These are phyloP conservation scores for Brachionus rubens DNA, from an alignment of 1,140 invertebrate genomes.

Conservation along the genomic window DNA sequence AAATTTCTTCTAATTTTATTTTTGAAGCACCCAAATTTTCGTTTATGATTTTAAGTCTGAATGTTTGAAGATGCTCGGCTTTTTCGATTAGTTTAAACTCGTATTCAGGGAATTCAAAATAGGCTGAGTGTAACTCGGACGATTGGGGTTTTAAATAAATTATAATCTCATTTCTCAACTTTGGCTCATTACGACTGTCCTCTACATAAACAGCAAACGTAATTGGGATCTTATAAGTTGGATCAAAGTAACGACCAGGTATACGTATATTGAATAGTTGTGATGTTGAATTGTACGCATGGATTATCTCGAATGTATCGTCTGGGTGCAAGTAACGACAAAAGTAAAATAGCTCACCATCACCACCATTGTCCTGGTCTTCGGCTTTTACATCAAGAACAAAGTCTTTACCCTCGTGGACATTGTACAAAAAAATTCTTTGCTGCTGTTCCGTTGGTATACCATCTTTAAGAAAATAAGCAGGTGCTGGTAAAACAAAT, in stretches of 20 bases:
- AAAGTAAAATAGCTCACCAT: slow-evolving; percentile 16
- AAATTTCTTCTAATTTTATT: slow-evolving; percentile 6
- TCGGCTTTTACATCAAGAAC: slow-evolving; percentile 20
- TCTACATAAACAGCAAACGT: slow-evolving; percentile 4
- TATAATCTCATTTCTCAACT: slow-evolving; percentile 5
- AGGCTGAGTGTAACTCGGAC: not conserved
- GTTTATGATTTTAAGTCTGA: slow-evolving; percentile 26
- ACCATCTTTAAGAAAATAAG: slow-evolving; percentile 42
- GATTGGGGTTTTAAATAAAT: slow-evolving; percentile 34
- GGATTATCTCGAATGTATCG: slow-evolving; percentile 38
- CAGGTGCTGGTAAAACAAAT: slow-evolving; percentile 21
- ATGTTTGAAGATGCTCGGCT: not conserved
- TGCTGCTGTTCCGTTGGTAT: not conserved
- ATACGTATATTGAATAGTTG: slow-evolving; percentile 33
- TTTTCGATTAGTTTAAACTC: slow-evolving; percentile 39
- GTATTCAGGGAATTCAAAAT: slow-evolving; percentile 44
- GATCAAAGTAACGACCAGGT: slow-evolving; percentile 27
- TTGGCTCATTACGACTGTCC: not conserved
- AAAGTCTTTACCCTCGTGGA: slow-evolving; percentile 32
- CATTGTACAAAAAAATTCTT: slow-evolving; percentile 34
- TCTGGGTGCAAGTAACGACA: slow-evolving; percentile 24
- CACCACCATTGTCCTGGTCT: slow-evolving; percentile 20
- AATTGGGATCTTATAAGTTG: slow-evolving; percentile 29
- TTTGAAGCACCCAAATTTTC: slow-evolving; percentile 12
- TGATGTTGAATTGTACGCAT: not conserved